Conservation (phyloP, 2,113 vertebrate species). For the Chaetura pelagica region DNA sequence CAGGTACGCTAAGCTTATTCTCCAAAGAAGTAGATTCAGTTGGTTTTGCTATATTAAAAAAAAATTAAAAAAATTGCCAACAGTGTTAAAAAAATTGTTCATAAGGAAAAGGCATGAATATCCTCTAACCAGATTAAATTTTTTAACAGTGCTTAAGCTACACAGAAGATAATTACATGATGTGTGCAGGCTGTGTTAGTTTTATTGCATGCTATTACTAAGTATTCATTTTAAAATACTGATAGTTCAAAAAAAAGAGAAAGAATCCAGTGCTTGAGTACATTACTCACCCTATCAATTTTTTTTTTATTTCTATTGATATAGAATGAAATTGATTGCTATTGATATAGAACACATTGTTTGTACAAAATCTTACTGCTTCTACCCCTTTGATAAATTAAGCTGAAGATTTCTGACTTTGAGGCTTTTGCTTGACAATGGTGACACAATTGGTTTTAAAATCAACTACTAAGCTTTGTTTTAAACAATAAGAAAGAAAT, state of each 20-base stretch:
- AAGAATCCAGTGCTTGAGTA: not conserved
- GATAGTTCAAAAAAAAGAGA: not conserved
- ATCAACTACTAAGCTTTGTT: not conserved
- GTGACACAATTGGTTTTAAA: not conserved
- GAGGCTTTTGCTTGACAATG: not conserved
- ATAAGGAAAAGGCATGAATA: not conserved
- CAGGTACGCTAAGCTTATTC: conserved; percentile 85
- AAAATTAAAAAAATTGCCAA: conserved; percentile 18
- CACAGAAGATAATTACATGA: not conserved
- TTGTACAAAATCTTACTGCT: not conserved
- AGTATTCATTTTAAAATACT: not conserved
- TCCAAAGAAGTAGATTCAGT: conserved; percentile 76
- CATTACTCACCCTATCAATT: not conserved
- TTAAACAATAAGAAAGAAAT: not conserved
- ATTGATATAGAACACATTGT: not conserved
- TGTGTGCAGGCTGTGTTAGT: not conserved
- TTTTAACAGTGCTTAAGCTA: not conserved
- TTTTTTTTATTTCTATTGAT: not conserved
- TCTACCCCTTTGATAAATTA: not conserved
- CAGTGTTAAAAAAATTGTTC: not conserved
- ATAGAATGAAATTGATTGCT: not conserved
- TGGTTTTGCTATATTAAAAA: conserved; percentile 70
- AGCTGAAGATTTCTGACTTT: not conserved
- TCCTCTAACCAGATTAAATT: not conserved
- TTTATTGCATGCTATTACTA: not conserved